Evolutionary conservation across 2,797 vertebrate species (phyloP), one percentile per base, ranked within the genome.

Genomic region (Sciaenops ocellatus): DNA sequence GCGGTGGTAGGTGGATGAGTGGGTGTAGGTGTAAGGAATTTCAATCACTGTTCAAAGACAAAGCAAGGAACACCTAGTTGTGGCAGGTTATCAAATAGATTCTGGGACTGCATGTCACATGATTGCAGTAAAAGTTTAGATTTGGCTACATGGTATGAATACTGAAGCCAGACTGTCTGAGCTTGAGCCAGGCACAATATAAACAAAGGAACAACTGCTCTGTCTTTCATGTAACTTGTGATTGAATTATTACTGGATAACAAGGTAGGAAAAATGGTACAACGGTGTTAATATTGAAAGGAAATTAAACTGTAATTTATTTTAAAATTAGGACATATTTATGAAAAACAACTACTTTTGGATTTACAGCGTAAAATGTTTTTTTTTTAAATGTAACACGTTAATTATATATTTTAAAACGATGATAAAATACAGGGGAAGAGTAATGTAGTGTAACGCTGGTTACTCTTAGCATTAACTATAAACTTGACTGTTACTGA

Each of bases 41-140:
- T 90, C 92, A 93, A 92, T 92, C 88, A 86, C 85, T 83, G 89
- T 72, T 92, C 87, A 92, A 88, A 93, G 92, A 94, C 92, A 89
- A 90, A 93, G 89, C 79, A 90, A 85, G 83, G 82, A 90, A 73
- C 86, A 83, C 80, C 84, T 80, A 44, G 67, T 77, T 26, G 76
- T 91, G 89, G 86, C 87, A 88, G 89, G 89, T 91, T 90, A 90
- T 94, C 93, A 92, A 85, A 90, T 75, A 88, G 82, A 90, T 89
- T 84, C 72, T 47, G 56, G 79, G 82, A 77, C 87, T 70, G 52
- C 62, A 22, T 76, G 88, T 89, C 86, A 89, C 89, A 87, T 80
- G 84, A 87, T 83, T 86, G 87, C 89, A 44, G 71, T 70, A 88
- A 91, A 92, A 89, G 80, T 93, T 93, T 86, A 66, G 73, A 80